Evolutionary conservation across 2,888 invertebrate genomes (phyloP).

Genomic region (Falcaria lacertinaria): DNA sequence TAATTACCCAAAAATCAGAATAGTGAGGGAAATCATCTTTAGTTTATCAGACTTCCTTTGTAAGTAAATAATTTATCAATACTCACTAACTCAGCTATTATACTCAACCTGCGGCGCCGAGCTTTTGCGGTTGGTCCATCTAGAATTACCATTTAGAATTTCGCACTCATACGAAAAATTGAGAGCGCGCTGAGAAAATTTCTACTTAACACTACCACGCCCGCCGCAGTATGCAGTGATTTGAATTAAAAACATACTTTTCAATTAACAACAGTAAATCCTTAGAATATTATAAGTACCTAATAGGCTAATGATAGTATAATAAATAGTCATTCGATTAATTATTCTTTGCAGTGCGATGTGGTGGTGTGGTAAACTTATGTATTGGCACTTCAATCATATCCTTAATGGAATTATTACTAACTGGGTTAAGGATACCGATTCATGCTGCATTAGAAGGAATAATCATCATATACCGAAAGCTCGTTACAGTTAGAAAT

Average conservation of each 20-base stretch:
- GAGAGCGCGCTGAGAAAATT: no score
- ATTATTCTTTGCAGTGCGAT: slow-evolving; percentile 49
- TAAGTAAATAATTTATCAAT: slow-evolving; percentile 50
- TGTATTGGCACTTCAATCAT: slow-evolving; percentile 65
- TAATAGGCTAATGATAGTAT: no score
- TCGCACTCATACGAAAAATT: no score
- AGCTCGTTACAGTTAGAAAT: no score
- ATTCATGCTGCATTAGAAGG: slow-evolving; percentile 30
- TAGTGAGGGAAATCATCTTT: slow-evolving; percentile 84
- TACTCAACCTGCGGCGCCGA: no score
- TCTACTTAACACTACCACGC: no score
- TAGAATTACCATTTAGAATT: no score
- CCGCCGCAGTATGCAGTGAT: no score
- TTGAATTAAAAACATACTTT: no score
- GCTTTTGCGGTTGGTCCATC: no score
- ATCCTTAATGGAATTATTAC: slow-evolving; percentile 54
- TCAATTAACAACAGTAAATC: no score
- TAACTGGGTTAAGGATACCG: slow-evolving; percentile 36
- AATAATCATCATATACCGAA: slow-evolving; percentile 19
- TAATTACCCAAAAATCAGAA: slow-evolving; percentile 84
- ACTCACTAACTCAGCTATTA: neutral
- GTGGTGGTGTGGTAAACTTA: slow-evolving; percentile 61
- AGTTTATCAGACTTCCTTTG: slow-evolving; percentile 85
- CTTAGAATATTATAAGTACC: no score
- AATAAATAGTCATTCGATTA: neutral